Evolutionary conservation across 2,888 invertebrate species (phyloP), one percentile per base, ranked within the genome.

Genomic region (Oxycera nigricornis): DNA sequence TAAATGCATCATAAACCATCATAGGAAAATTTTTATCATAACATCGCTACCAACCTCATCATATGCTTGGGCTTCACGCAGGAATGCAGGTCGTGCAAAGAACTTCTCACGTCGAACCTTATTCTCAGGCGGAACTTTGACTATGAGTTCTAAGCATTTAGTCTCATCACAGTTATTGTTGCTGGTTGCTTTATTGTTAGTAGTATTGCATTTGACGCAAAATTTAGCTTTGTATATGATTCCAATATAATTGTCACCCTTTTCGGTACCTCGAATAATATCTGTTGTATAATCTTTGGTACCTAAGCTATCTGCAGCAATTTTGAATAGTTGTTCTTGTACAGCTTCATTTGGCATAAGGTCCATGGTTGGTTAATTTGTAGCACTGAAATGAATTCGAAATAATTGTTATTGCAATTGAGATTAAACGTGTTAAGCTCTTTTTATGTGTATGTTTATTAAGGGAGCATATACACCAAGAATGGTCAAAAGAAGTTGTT

Each of bases 241-340:
- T 26, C 84, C 83, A 75, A 83, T 78, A 26, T 83, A 84, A 74
- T 84, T 84, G 72, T 83, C 83, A 3, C 83, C 83, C 74, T 82
- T 83, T 65, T 77, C 77, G 6, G 82, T 80, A 7, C 82, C 84
- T 4, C 75, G 57, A 22, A 80, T 72, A 3, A 82, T 72, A 2
- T 77, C 46, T 0, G 81, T 79, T 2, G 59, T 73, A 35, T 78
- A 76, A 6, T 77, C 74, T 2, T 79, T 75, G 1, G 76, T 65
- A 24, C 78, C 73, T 76, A 78, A 74, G 70, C 78, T 73, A 1
- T 62, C 50, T 73, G 77, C 72, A n/a, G 81, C 77, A 55, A 83
- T 76, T 14, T 79, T 73, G 3, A 55, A 11, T 6, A 57, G 31
- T 2, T 17, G 79, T 31, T 65, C 11, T 17, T 79, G 77, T 2